phyloP scores from a whole-genome alignment of 2,888 invertebrate genomes.

The Zaprionus lineosus region DNA sequence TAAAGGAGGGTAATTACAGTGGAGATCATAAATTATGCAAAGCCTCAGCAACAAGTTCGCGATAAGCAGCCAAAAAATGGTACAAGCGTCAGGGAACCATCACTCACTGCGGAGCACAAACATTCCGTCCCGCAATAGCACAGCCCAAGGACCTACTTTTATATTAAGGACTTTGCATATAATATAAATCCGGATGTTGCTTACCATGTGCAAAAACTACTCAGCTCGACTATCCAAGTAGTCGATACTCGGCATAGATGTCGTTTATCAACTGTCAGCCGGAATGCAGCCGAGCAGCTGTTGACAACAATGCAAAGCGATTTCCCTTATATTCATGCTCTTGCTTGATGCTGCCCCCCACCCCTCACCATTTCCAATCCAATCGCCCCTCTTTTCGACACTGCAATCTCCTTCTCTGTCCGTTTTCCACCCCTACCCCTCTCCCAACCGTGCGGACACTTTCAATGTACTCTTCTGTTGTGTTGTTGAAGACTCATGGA shows the following conservation, averaged over 20 bases:
- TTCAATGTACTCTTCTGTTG: no score
- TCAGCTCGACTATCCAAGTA: constrained; percentile 40
- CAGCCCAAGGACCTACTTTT: constrained; percentile 34
- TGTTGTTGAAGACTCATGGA: constrained; percentile 36
- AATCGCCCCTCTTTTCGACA: neutral
- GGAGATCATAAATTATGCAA: constrained; percentile 73
- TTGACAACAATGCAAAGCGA: constrained; percentile 53
- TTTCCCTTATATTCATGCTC: constrained; percentile 14
- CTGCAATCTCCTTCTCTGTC: neutral
- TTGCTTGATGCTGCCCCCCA: no score
- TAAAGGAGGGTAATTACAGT: constrained; percentile 70
- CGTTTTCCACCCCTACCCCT: neutral
- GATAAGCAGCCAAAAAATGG: constrained; percentile 41
- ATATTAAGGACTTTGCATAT: constrained; percentile 18
- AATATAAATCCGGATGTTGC: neutral
- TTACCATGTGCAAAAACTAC: constrained; percentile 24
- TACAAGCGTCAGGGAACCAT: constrained; percentile 61
- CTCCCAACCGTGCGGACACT: no score
- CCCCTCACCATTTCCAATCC: no score
- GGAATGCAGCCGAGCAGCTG: constrained; percentile 58
- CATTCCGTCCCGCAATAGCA: constrained; percentile 37
- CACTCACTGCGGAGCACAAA: constrained; percentile 52
- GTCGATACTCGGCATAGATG: constrained; percentile 34
- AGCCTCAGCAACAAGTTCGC: constrained; percentile 63
- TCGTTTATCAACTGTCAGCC: constrained; percentile 70